Base-by-base conservation (phyloP, 2,888 invertebrate species). In the Bombylius discolor region DNA sequence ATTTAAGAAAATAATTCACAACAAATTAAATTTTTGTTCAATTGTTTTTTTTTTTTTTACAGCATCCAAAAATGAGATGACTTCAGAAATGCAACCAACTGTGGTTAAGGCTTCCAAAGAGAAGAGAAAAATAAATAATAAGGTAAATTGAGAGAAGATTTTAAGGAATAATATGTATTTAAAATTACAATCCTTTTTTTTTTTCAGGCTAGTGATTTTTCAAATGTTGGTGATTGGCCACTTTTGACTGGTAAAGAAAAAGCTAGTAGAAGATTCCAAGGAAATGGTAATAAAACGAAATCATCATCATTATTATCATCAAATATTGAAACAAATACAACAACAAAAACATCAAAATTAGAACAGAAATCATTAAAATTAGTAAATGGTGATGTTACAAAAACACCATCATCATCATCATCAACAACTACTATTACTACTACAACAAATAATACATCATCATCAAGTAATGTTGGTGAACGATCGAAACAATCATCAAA, bases 221-320 rank as follows among this genome's bases (percentile, higher is more conserved):
- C 86, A 62, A 89, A 92, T 76, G 87, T 87, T 66, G 86, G 88
- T 63, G 93, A 93, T 75, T 95, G 94, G 94, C 94, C 95, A 65
- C 85, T 91, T 63, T 78, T 94, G 44, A 67, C 70, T 63, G 88
- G 89, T 64, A 81, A 83, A 70, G 80, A 78, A 72, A 77, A 78
- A 69, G 74, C 76, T 74, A 67, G 77, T 78, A 71, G 68, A 73
- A 72, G 53, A 54, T 39, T 47, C 6, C 55, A 51, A 42, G 4
- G 47, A 44, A 59, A 59, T 49, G 32, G 32, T 12, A 39, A 51
- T 51, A 52, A 55, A 46, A 9, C 23, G 33, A 54, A 53, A 44
- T 12, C 33, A 36, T 36, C 12, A 45, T 42, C 56, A 58, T 47
- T 55, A 53, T 5, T 46, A 44, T 39, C 51, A 36, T 48, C 42